Percentiles rank a stretch among this genome's conserved stretches.
These are phyloP conservation scores for Poeciliopsis prolifica DNA, from an alignment of 2,113 vertebrate species.

Conservation along the genomic window DNA sequence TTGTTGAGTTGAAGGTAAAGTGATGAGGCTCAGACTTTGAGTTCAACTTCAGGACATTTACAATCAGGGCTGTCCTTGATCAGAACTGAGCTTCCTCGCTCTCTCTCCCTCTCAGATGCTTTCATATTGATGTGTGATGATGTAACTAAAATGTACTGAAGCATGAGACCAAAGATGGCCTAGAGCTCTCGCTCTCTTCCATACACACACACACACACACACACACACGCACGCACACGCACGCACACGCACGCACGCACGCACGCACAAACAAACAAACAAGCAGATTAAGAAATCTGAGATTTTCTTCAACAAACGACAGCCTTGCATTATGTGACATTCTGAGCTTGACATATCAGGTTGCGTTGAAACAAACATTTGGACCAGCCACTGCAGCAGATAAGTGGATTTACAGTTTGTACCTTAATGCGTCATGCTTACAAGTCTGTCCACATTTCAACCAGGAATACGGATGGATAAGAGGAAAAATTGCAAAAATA, in stretches of 20 bases:
- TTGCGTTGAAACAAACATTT: slow-evolving; percentile 4
- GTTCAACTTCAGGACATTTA: slow-evolving; percentile 23
- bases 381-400: not conserved
- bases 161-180: slow-evolving; percentile 29
- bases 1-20: not conserved
- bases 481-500: no score
- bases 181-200: not conserved
- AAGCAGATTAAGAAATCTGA: slow-evolving; percentile 3
- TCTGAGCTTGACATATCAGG: slow-evolving; percentile 7
- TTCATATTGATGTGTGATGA: slow-evolving; percentile 51
- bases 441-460: not conserved
- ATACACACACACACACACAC: slow-evolving; percentile 2
- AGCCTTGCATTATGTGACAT: not conserved
- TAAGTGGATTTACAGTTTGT: slow-evolving; percentile 1
- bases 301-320: slow-evolving; percentile 9
- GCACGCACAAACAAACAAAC: not conserved
- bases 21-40: not conserved
- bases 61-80: slow-evolving; percentile 19
- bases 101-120: slow-evolving; percentile 11
- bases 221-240: no score
- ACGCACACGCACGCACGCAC: not conserved
- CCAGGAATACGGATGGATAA: no score
- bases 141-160: slow-evolving; percentile 41
- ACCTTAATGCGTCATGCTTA: not conserved
- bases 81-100: slow-evolving; percentile 15